Base-by-base conservation (phyloP, 2,888 invertebrate species). In the Odontocolon sp. region DNA sequence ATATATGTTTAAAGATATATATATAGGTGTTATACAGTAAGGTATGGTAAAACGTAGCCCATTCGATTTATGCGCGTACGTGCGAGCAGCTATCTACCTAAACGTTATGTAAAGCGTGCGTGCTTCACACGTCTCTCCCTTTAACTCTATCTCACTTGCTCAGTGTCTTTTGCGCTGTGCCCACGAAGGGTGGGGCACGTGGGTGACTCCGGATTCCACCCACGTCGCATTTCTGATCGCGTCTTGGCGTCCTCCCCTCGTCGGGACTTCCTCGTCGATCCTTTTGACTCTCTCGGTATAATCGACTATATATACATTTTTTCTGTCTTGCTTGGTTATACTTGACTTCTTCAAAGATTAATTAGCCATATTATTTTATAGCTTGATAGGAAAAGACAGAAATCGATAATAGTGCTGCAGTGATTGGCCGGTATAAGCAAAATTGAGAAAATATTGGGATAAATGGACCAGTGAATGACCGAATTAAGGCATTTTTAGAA, bases 181-280 rank as follows among this genome's bases (percentile, higher is more conserved):
- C 77, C 72, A 72, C 63, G 50, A 68, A 78, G 80, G 77, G 77
- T 78, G 79, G 82, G 84, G 83, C 85, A 84, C 84, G 86, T 87
- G 87, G 87, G 87, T 86, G 87, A 87, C 84, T 86, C 82, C 80
- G 82, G 81, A 82, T 82, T 84, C 85, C 86, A 84, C 87, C 87
- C 82, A 87, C 87, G 78, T 76, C 66, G 67, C 79, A 71, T 74
- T 79, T 50, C 80, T 72, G 52, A 45, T 59, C 54, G 28, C 56
- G 45, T 36, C 56, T 74, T 69, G 56, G 47, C 72, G 70, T 69
- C 77, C 73, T 61, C 54, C 52, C 50, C 69, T 40, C 52, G 31
- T 14, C 26, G 66, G 18, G 9, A 71, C 50, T 73, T 73, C 68
- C 40, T 54, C 54, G 56, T 45, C 59, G 64, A 73, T 38, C 54